These are phyloP conservation scores for Lasioglossum zephyrum DNA, from an alignment of 2,888 invertebrate genomes.

Conservation along the genomic window DNA sequence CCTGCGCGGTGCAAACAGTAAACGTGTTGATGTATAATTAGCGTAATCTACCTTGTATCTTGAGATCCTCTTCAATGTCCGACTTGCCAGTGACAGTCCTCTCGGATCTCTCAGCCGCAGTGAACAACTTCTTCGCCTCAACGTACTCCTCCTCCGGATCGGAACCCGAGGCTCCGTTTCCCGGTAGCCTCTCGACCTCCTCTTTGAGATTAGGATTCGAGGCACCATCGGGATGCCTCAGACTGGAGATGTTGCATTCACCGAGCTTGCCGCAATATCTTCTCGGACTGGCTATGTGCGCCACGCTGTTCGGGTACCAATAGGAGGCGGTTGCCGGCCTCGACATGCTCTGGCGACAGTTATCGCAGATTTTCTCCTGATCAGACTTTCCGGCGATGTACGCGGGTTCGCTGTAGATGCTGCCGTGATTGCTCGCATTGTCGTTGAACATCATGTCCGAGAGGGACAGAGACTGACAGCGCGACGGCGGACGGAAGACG, in stretches of 20 bases:
- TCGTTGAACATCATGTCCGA: slow-evolving; percentile 89
- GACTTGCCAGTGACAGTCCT: slow-evolving; percentile 83
- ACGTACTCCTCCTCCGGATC: slow-evolving; percentile 86
- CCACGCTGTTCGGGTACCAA: slow-evolving; percentile 86
- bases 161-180: slow-evolving; percentile 87
- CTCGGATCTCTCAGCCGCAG: slow-evolving; percentile 79
- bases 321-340: slow-evolving; percentile 89
- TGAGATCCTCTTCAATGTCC: slow-evolving; percentile 82
- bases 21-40: background rate
- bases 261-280: slow-evolving; percentile 88
- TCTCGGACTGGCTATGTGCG: slow-evolving; percentile 87
- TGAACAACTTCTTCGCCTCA: slow-evolving; percentile 83
- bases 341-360: slow-evolving; percentile 90
- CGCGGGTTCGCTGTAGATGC: slow-evolving; percentile 94
- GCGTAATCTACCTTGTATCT: slow-evolving; percentile 74
- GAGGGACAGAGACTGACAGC: slow-evolving; percentile 89
- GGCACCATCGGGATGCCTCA: slow-evolving; percentile 96
- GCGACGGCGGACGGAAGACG: slow-evolving; percentile 85
- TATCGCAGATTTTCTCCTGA: slow-evolving; percentile 91
- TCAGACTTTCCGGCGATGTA: slow-evolving; percentile 86
- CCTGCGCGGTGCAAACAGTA: too few species aligned
- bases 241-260: slow-evolving; percentile 87
- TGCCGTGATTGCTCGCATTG: slow-evolving; percentile 90
- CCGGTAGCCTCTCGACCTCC: slow-evolving; percentile 87
- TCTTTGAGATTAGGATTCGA: slow-evolving; percentile 95